These are phyloP conservation scores for Watersipora subatra DNA, from an alignment of 1,140 invertebrate species.

Conservation along the genomic window DNA sequence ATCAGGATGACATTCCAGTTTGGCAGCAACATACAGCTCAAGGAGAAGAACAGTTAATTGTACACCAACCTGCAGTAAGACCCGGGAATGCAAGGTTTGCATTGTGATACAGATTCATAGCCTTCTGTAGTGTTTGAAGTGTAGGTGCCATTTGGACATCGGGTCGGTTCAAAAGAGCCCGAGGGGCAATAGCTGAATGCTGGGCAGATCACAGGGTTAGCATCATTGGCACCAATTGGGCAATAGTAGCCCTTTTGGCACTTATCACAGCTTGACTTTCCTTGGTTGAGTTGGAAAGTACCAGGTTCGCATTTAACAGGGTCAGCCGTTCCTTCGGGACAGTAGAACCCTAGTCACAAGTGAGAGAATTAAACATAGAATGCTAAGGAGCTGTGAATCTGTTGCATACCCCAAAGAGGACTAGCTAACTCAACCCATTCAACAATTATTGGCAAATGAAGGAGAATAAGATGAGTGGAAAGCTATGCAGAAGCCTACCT, in stretches of 20 bases:
- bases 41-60: too few species aligned
- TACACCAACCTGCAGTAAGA: constrained; percentile 19
- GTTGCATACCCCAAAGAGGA: too few species aligned
- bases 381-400: too few species aligned
- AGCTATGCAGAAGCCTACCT: too few species aligned
- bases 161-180: constrained; percentile 22
- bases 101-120: constrained; percentile 16
- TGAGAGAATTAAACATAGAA: background rate
- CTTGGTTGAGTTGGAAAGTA: constrained; percentile 19
- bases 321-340: constrained; percentile 18
- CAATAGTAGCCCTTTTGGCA: constrained; percentile 31
- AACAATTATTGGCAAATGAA: too few species aligned
- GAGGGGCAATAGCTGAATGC: constrained; percentile 27
- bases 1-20: too few species aligned
- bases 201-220: constrained; percentile 21
- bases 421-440: too few species aligned
- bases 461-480: too few species aligned
- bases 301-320: constrained; percentile 20
- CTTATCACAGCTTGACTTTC: constrained; percentile 21
- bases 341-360: constrained; percentile 18
- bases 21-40: too few species aligned
- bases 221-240: constrained; percentile 14
- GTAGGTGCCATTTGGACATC: constrained; percentile 29
- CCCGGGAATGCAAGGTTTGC: constrained; percentile 26
- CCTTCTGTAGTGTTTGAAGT: constrained; percentile 24